Evolutionary conservation across 2,888 invertebrate genomes (phyloP).

Genomic region (Orthosia cruda): DNA sequence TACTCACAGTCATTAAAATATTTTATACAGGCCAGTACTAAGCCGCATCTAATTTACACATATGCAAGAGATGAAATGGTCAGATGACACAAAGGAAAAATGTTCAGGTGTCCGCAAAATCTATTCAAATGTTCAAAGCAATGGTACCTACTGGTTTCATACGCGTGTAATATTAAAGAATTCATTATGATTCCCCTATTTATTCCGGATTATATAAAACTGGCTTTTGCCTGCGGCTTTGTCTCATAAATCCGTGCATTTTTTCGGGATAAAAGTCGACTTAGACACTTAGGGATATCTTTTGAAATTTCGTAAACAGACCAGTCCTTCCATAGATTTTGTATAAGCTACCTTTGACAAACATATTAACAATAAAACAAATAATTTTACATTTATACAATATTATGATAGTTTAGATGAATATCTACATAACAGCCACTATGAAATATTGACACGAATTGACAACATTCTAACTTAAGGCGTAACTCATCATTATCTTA

Average conservation of each 20-base stretch:
- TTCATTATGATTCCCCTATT: slow-evolving; percentile 52
- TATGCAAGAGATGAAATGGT: slow-evolving; percentile 35
- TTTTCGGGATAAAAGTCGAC: too few species aligned
- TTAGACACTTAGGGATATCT: too few species aligned
- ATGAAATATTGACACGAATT: slow-evolving; percentile 2
- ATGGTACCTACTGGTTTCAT: slow-evolving; percentile 33
- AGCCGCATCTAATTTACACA: slow-evolving; percentile 62
- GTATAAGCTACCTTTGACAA: too few species aligned
- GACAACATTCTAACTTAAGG: not conserved
- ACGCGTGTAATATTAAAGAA: slow-evolving; percentile 52
- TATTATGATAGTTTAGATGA: not conserved
- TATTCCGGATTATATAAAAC: slow-evolving; percentile 9
- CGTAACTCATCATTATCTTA: slow-evolving; percentile 15
- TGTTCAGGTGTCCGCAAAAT: slow-evolving; percentile 70
- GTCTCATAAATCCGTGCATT: too few species aligned
- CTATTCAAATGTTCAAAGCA: slow-evolving; percentile 42
- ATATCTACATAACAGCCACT: not conserved
- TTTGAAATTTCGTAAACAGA: too few species aligned
- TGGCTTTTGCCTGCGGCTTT: too few species aligned
- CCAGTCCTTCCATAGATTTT: too few species aligned
- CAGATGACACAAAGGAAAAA: slow-evolving; percentile 68
- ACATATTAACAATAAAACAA: too few species aligned
- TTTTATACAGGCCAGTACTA: slow-evolving; percentile 49
- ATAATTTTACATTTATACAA: too few species aligned
- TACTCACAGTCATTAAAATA: slow-evolving; percentile 53